Base-by-base conservation (phyloP, 2,888 invertebrate genomes). In the Campaea margaritaria region DNA sequence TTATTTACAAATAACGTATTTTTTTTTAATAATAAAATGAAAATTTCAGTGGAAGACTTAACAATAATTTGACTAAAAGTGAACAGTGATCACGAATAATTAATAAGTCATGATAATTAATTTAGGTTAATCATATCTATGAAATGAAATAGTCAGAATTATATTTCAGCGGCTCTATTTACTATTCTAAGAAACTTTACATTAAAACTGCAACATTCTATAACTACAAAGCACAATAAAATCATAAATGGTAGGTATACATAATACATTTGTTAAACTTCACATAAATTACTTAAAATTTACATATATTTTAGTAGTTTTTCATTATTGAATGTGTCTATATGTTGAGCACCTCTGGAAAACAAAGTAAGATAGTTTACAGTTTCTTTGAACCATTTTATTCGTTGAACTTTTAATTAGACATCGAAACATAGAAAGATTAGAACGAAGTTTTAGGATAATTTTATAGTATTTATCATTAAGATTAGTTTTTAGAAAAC, bases 21-120 rank as follows among this genome's bases (percentile, higher is more conserved):
- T 47, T 39, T 42, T 42, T 44, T 34, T n/a, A n/a, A n/a, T n/a
- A n/a, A n/a, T n/a, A n/a, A n/a, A 47, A 50, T 51, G 50, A 9
- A 62, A 64, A 61, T 45, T 58, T 38, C 41, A 58, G 42, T 81
- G 80, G 83, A 85, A 85, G 81, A 83, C 85, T 85, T 87, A 86
- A 55, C 74, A 55, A 57, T 69, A 69, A 78, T 82, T 82, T 88
- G 86, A 88, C 87, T 88, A 83, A 50, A 53, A 60, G 57, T 74
- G 79, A 75, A 74, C 75, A 70, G n/a, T n/a, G n/a, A n/a, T n/a
- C n/a, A n/a, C n/a, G n/a, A n/a, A n/a, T n/a, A n/a, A n/a, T 55
- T 50, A 13, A 47, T 14, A 47, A 48, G 49, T 21, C 57, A 54
- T 59, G 55, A 28, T 34, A 16, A 39, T 52, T 0, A 47, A 36